These are phyloP conservation scores for Prochilodus magdalenae DNA, from an alignment of 2,113 vertebrate genomes.

Conservation along the genomic window DNA sequence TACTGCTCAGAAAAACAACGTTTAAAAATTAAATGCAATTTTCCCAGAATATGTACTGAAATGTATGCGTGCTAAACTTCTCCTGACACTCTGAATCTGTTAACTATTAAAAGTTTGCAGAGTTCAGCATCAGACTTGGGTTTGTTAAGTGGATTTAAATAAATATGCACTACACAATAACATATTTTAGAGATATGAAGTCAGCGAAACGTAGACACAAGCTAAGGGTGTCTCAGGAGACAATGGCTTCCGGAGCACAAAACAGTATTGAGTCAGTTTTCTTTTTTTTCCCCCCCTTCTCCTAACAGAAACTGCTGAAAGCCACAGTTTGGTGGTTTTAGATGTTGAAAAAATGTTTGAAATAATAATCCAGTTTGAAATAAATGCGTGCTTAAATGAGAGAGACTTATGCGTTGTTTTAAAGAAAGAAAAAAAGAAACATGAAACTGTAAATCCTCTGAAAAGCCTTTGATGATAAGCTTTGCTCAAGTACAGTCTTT, in stretches of 20 bases:
- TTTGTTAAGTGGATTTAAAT: slow-evolving; percentile 23
- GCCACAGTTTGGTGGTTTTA: slow-evolving; percentile 42
- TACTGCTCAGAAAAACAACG: no score
- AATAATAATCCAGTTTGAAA: slow-evolving; percentile 62
- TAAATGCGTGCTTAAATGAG: slow-evolving; percentile 57
- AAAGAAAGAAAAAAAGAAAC: slow-evolving; percentile 47
- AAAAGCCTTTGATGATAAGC: slow-evolving; percentile 65
- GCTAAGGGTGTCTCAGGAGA: slow-evolving; percentile 42
- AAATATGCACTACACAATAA: neutral
- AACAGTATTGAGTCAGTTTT: slow-evolving; percentile 24
- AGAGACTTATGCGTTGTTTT: slow-evolving; percentile 57
- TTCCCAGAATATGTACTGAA: no score
- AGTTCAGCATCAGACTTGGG: neutral
- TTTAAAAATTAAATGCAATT: no score
- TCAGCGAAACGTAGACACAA: slow-evolving; percentile 48
- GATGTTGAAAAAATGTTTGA: slow-evolving; percentile 52
- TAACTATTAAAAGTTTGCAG: neutral
- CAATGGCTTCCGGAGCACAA: slow-evolving; percentile 49
- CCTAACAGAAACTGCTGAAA: slow-evolving; percentile 52
- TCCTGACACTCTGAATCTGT: neutral
- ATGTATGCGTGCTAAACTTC: no score
- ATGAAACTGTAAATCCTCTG: slow-evolving; percentile 56
- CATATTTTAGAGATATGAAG: slow-evolving; percentile 41
- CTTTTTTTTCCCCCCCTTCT: neutral
- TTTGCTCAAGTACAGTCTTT: slow-evolving; percentile 54